Evolutionary conservation across 1,140 invertebrate species (phyloP).

Genomic region (Chrysoperla carnea): DNA sequence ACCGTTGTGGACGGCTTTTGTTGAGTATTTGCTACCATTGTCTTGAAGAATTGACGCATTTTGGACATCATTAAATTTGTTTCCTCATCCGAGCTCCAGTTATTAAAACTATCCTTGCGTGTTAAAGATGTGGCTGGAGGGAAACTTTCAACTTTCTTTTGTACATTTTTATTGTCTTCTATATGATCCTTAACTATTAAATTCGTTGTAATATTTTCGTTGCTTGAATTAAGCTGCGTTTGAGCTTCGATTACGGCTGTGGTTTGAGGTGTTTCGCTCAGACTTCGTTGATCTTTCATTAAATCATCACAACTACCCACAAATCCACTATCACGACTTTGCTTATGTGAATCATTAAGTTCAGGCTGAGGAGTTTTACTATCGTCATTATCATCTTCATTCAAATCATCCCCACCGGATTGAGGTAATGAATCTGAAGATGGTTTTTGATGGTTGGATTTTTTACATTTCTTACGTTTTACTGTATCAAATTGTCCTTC

Average conservation of each 20-base stretch:
- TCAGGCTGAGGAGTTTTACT: constrained; percentile 43
- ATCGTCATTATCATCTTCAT: constrained; percentile 31
- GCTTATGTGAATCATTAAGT: constrained; percentile 44
- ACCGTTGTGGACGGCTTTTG: constrained; percentile 28
- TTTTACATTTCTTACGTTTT: constrained; percentile 60
- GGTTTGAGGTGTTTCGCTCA: constrained; percentile 12
- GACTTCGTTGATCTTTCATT: constrained; percentile 38
- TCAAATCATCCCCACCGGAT: constrained; percentile 19
- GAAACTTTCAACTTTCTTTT: constrained; percentile 23
- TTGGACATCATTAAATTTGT: constrained; percentile 90
- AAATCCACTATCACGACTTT: constrained; percentile 71
- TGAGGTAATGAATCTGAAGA: constrained; percentile 30
- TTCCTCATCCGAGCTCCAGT: constrained; percentile 85
- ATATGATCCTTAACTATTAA: constrained; percentile 10
- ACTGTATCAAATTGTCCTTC: constrained; percentile 66
- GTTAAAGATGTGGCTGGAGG: constrained; percentile 36
- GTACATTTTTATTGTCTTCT: constrained; percentile 10
- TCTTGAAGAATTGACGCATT: constrained; percentile 81
- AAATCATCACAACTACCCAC: constrained; percentile 76
- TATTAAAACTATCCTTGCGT: constrained; percentile 79
- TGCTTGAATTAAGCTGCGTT: constrained; percentile 29
- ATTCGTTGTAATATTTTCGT: constrained; percentile 27
- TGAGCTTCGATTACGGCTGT: constrained; percentile 24
- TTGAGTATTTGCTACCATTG: constrained; percentile 51
- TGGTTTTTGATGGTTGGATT: constrained; percentile 27